Base-by-base conservation (phyloP, 2,888 invertebrate species). In the Zaprionus lineosus region DNA sequence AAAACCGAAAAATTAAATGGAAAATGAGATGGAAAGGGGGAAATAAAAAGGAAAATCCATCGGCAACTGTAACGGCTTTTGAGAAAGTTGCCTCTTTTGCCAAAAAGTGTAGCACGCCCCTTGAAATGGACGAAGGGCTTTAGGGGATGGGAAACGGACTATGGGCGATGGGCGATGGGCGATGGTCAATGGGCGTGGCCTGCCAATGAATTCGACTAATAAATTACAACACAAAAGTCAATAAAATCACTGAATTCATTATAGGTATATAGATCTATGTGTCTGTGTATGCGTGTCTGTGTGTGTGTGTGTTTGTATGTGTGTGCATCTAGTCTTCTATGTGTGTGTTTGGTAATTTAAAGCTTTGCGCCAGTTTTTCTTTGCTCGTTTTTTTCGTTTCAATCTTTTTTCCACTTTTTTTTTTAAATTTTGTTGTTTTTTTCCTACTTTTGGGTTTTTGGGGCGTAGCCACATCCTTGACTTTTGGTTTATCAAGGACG, bases 231-330 rank as follows among this genome's bases (percentile, higher is more conserved):
- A 74, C 56, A 61, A 79, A 72, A 76, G 67, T 77, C 84, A 85
- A 77, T 70, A 79, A 77, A 84, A 74, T 73, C 78, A 79, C 46
- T 68, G 77, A 77, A 82, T 84, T 84, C 84, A 85, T 84, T 86
- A 84, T 75, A 71, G 51, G 43, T 44, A 47, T 39, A 50, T 19
- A 59, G 37, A 31, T 57, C 37, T 59, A 5, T 31, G 40, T 55
- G 21, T 59, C 52, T 40, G 21, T 69, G 43, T 60, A 39, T 57
- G 21, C 57, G 57, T 40, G 16, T 69, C 43, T 60, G 40, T 68
- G 50, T 66, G 9, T 16, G 6, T 40, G 19, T 18, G 18, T 33
- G 46, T 48, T 19, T 52, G 34, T 44, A 37, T 57, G 16, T 26
- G 44, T 60, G 50, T 53, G 62, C 3, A 5, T 21, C 4, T 21